Conservation (phyloP, 1,140 invertebrate species). For the Penaeus japonicus region DNA sequence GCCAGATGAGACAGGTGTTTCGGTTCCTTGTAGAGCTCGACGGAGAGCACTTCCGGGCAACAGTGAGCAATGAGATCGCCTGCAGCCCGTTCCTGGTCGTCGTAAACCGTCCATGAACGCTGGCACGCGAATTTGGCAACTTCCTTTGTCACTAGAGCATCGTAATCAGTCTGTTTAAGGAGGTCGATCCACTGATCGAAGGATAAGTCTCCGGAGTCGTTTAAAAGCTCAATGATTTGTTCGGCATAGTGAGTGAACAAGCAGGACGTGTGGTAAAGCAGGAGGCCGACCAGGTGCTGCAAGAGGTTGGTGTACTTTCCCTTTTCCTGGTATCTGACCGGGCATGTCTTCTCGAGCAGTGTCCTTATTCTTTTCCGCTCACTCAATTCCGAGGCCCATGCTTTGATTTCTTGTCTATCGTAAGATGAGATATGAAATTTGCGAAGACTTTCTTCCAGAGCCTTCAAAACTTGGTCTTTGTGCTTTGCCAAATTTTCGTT, state of each 20-base stretch:
- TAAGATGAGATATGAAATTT: neutral
- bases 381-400: neutral
- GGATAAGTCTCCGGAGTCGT: neutral
- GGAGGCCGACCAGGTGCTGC: neutral
- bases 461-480: neutral
- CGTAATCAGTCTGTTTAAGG: constrained; percentile 11
- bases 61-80: neutral
- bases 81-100: constrained; percentile 10
- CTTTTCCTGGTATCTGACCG: neutral
- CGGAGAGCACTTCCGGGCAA: neutral
- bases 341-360: neutral
- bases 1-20: neutral
- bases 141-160: neutral
- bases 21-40: constrained; percentile 19
- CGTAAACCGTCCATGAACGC: constrained; percentile 3
- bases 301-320: constrained; percentile 18
- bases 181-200: constrained; percentile 25
- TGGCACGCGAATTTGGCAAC: constrained; percentile 7
- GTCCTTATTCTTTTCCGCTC: neutral
- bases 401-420: neutral
- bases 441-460: neutral
- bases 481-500: neutral
- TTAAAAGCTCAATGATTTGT: constrained; percentile 9
- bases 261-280: neutral
- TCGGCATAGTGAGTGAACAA: neutral